These are phyloP conservation scores for Galagoides demidoff DNA, from an alignment of 2,797 vertebrate species.

Conservation along the genomic window DNA sequence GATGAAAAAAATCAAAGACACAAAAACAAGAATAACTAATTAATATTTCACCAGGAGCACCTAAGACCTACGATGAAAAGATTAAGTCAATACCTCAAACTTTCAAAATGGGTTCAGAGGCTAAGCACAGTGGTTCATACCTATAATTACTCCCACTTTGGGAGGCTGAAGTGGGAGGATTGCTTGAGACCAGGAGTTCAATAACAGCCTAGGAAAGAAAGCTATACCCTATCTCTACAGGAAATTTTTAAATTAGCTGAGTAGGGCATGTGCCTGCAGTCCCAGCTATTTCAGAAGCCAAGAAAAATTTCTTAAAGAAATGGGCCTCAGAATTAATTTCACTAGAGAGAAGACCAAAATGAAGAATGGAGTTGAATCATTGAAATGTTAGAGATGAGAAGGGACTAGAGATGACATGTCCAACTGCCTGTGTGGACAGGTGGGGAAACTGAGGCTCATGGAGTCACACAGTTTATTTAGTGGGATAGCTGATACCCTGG, in stretches of 20 bases:
- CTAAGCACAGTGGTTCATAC: neutral
- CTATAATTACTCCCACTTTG: neutral
- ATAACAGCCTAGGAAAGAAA: neutral
- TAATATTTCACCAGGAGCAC: neutral
- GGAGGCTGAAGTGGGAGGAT: neutral
- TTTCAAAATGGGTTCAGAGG: neutral
- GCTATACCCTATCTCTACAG: no score
- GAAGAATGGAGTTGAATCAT: neutral
- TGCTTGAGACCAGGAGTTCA: neutral
- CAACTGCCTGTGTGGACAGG: neutral
- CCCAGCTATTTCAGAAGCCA: no score
- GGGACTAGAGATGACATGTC: neutral
- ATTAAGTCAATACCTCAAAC: neutral
- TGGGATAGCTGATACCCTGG: neutral
- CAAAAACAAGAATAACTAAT: neutral
- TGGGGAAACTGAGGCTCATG: neutral
- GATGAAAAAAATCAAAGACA: slow-evolving; percentile 61
- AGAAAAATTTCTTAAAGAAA: neutral
- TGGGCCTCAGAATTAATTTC: neutral
- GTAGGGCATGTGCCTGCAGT: no score
- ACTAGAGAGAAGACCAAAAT: neutral
- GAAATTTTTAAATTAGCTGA: no score
- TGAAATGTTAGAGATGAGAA: neutral
- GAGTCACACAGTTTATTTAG: neutral
- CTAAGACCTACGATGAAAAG: neutral